Base-by-base conservation (phyloP, 2,113 vertebrate species). In the Campylomormyrus tamandua region DNA sequence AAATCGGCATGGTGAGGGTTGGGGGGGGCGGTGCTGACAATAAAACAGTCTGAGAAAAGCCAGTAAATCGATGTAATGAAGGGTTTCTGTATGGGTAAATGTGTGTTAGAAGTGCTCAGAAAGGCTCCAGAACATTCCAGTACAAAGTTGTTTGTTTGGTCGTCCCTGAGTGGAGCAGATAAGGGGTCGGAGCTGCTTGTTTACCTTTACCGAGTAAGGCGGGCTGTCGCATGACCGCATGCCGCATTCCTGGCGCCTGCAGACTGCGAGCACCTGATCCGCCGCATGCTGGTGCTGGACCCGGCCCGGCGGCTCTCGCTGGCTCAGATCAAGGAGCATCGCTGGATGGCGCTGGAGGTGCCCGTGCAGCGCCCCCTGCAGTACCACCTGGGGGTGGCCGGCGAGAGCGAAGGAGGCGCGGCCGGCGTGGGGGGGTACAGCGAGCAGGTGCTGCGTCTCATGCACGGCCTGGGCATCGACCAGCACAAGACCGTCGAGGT, bases 401-500 rank as follows among this genome's bases (percentile, higher is more conserved):
- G 95, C 8, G 97, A 98, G 92, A 97, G 97, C 0, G 96, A 97
- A 90, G 93, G 93, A 8, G 74, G 0, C 94, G 95, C 99, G 3
- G 97, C 62, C 5, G n/a, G n/a, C n/a, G 24, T 99, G 3, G 97
- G 97, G 1, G 97, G 98, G 88, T 98, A 97, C 94, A 99, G 98
- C 1, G 98, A 99, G 88, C 98, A 99, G 94, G 98, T 99, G 74
- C 94, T 99, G 21, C 95, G 98, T 70, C 93, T 99, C 83, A 99
- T 99, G 98, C 98, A 99, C 94, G 98, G 98, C 95, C 97, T 99
- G 87, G 98, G 98, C 90, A 98, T 99, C 85, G 98, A 99, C 94
- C 98, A 99, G 90, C 98, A 99, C 93, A 99, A 99, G 94, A 99
- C 98, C 0, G 91, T 98, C 56, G 98, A 99, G 98, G 98, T 99